A percentile compares a stretch with the other conserved stretches of the same genome.
phyloP scores from a whole-genome alignment of 2,888 invertebrate genomes.

The Sycophila texana region DNA sequence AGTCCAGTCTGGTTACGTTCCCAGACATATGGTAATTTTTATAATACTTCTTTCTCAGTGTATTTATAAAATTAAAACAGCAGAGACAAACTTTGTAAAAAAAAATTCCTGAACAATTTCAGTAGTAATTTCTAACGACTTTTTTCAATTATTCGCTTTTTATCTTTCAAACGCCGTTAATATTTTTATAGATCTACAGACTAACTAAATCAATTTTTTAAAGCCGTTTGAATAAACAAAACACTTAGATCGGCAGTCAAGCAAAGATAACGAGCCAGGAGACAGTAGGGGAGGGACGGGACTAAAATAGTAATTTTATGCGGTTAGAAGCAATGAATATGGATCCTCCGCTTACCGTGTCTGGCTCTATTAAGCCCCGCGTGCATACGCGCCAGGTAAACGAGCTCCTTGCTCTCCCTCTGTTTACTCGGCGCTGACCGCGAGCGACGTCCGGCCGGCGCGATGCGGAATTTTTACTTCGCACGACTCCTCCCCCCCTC shows the following conservation, averaged over 20 bases:
- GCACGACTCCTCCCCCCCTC: slow-evolving; percentile 10
- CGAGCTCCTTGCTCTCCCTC: slow-evolving; percentile 51
- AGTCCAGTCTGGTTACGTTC: no score
- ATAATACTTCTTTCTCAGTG: no score
- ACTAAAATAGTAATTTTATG: slow-evolving; percentile 72
- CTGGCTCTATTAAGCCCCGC: slow-evolving; percentile 50
- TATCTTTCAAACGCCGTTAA: no score
- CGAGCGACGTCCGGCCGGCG: slow-evolving; percentile 21
- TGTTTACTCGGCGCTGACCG: slow-evolving; percentile 36
- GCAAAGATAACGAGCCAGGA: no score
- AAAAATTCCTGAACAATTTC: no score
- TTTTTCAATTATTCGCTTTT: no score
- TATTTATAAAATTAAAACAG: no score
- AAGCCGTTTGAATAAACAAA: background rate
- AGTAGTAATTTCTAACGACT: no score
- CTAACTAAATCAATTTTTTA: background rate
- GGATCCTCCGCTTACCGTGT: slow-evolving; percentile 61
- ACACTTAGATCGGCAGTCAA: no score
- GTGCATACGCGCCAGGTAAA: slow-evolving; percentile 22
- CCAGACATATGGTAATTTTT: no score
- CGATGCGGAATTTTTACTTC: slow-evolving; percentile 42
- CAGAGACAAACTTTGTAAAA: no score
- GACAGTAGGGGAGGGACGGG: background rate
- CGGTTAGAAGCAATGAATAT: slow-evolving; percentile 72
- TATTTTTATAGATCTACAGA: no score